Evolutionary conservation across 2,797 vertebrate species (phyloP).

Genomic region (Chiloscyllium punctatum): DNA sequence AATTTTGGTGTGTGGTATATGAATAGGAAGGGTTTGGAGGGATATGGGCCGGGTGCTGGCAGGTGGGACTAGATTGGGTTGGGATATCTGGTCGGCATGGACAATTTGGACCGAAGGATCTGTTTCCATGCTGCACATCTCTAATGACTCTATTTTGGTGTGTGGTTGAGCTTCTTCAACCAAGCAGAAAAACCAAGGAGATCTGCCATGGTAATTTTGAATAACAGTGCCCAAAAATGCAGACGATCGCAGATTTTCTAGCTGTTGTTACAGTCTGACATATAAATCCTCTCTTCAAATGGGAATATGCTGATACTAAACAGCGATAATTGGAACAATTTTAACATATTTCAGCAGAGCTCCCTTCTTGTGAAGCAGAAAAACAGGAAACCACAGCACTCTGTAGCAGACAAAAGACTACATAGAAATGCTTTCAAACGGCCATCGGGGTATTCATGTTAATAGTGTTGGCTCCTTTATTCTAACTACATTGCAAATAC

Average conservation of each 20-base stretch:
- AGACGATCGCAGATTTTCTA: background rate
- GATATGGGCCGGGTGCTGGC: too few relatives aligned
- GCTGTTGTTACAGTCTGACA: background rate
- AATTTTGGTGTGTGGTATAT: too few relatives aligned
- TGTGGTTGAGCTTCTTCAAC: background rate
- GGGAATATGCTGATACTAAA: background rate
- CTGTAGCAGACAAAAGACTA: background rate
- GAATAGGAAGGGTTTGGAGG: too few relatives aligned
- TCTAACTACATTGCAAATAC: background rate
- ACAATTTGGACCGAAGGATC: too few relatives aligned
- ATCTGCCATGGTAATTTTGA: background rate
- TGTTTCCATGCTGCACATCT: too few relatives aligned
- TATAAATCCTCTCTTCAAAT: background rate
- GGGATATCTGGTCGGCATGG: too few relatives aligned
- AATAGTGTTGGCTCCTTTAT: background rate
- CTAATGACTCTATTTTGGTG: background rate
- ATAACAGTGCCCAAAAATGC: background rate
- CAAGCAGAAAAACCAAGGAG: background rate
- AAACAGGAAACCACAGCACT: background rate
- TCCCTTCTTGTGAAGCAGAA: background rate
- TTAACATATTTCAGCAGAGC: background rate
- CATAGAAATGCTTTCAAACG: background rate
- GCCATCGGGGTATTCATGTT: background rate
- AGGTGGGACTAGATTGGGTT: too few relatives aligned
- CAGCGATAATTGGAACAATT: background rate